Conservation (phyloP, 2,888 invertebrate species). For the Lithosia quadra region DNA sequence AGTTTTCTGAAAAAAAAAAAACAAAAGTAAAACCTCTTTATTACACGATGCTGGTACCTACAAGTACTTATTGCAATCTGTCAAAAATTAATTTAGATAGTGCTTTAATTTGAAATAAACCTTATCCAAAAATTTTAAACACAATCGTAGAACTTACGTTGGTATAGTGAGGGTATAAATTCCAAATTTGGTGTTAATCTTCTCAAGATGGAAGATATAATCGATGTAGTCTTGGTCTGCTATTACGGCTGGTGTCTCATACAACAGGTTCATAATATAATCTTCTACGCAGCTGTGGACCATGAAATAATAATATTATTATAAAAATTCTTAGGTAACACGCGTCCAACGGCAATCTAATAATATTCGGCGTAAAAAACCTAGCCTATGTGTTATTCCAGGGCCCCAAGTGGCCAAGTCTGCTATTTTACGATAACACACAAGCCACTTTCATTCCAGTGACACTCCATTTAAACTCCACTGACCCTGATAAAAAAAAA, state of each 20-base stretch:
- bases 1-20: conserved; percentile 73
- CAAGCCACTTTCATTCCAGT: no score
- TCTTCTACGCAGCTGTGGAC: conserved; percentile 80
- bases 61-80: no score
- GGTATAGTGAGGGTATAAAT: conserved; percentile 81
- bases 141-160: conserved; percentile 61
- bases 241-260: conserved; percentile 77
- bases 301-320: background rate
- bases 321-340: no score
- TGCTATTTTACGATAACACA: no score
- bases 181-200: conserved; percentile 79
- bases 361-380: no score
- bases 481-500: no score
- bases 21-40: background rate
- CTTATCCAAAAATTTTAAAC: background rate
- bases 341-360: no score
- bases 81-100: no score
- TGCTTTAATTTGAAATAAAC: background rate
- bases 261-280: conserved; percentile 82
- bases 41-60: no score
- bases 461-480: no score
- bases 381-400: no score
- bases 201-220: conserved; percentile 76
- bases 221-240: conserved; percentile 76
- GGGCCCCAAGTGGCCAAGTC: no score